Percentiles rank a stretch among this genome's conserved stretches.
These are phyloP conservation scores for Catajapyx aquilonaris DNA, from an alignment of 1,140 invertebrate genomes.

Conservation along the genomic window DNA sequence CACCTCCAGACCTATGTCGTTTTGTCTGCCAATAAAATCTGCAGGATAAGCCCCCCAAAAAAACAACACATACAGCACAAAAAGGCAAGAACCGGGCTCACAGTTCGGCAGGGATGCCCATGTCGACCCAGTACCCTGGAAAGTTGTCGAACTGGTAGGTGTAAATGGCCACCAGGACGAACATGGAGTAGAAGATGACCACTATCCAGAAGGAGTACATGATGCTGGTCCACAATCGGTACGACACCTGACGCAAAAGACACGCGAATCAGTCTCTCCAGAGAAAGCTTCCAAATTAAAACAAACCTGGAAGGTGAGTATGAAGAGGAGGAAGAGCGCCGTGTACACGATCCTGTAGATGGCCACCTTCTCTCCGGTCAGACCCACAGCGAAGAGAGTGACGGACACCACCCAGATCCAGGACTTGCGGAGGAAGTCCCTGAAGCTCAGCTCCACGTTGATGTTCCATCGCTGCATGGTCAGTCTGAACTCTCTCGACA, in stretches of 20 bases:
- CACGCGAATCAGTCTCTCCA: too few species aligned
- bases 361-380: conserved; percentile 71
- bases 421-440: conserved; percentile 61
- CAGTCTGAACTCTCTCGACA: too few species aligned
- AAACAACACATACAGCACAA: conserved; percentile 2
- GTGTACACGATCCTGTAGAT: conserved; percentile 92
- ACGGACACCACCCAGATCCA: conserved; percentile 91
- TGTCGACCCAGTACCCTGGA: conserved; percentile 57
- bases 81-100: conserved; percentile 27
- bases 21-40: conserved; percentile 40
- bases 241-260: conserved; percentile 61
- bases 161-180: conserved; percentile 84
- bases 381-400: conserved; percentile 79
- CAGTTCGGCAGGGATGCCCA: conserved; percentile 50
- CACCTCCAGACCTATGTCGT: conserved; percentile 73
- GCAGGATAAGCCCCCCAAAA: conserved; percentile 3
- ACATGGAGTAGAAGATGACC: conserved; percentile 90
- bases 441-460: conserved; percentile 37
- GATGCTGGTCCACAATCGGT: conserved; percentile 70
- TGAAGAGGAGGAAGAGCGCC: conserved; percentile 81
- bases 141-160: conserved; percentile 96
- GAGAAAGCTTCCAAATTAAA: conserved; percentile 4
- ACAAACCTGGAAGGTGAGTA: conserved; percentile 77
- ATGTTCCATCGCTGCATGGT: too few species aligned
- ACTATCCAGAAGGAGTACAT: conserved; percentile 93